Base-by-base conservation (phyloP, 92 coral and sea anemone species). In the Epizoanthus scotinus region DNA sequence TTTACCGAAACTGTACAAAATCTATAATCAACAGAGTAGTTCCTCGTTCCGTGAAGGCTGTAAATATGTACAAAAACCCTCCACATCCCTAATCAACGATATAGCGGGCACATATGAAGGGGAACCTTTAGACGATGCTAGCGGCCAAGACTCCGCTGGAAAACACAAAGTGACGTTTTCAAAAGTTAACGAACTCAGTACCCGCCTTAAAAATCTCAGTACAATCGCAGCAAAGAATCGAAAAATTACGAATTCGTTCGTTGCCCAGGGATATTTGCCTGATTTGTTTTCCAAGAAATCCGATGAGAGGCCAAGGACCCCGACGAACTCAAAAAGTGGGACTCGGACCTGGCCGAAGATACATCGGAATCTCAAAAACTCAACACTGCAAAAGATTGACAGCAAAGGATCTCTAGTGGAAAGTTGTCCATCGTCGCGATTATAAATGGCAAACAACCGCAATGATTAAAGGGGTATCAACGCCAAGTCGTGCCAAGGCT, bases 1-100 rank as follows among this genome's bases (percentile, higher is more conserved):
- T 52, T 59, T 92, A 5, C 53, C 67, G 8, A 86, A 83, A 15
- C 87, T 92, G 0, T 92, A 86, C 56, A 67, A 36, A 17, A 82
- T 92, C 10, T 90, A 85, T 67, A 70, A 92, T 70, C 94, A 92
- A 71, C 97, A 92, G 52, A 90, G 78, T 27, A 89, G 90, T 0
- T 84, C 80, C 5, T 92, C 93, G 0, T 92, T 87, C 58, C 90
- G 97, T n/a, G 58, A 63, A 14, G 97, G 97, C 8, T 92, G 74
- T 49, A 92, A 83, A 66, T 63, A 42, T 70, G 62, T 66, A 55
- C 85, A 73, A 49, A 82, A 55, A 58, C 56, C 72, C 47, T 58
- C 61, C 52, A 61, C 58, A 55, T 21, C 25, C 50, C 87, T 34
- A 5, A 40, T 34, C 15, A 58, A 55, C 42, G 64, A 27, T 54